Conservation (phyloP, 2,113 vertebrate species). For the Syngnathoides biaculeatus region DNA sequence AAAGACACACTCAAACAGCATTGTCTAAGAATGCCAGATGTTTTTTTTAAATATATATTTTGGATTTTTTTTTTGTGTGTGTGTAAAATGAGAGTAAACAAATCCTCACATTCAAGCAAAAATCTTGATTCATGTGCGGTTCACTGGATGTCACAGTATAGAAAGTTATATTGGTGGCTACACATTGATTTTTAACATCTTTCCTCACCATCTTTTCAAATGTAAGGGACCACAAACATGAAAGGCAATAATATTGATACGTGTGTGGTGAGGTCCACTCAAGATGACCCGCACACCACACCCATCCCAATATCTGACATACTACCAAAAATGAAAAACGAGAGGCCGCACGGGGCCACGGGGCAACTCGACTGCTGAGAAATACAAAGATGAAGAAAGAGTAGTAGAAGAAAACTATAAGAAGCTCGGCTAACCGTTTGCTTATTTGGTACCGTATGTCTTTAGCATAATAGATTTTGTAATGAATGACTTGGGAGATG, state of each 20-base stretch:
- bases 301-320: not conserved
- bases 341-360: too few species aligned
- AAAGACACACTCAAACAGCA: not conserved
- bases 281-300: too few species aligned
- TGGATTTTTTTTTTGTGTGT: constrained; percentile 72
- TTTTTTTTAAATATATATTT: constrained; percentile 33
- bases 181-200: not conserved
- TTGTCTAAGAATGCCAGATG: constrained; percentile 57
- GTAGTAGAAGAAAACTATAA: too few species aligned
- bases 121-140: constrained; percentile 56
- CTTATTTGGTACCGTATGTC: too few species aligned
- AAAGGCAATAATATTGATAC: constrained; percentile 31
- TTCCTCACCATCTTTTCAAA: not conserved
- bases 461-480: too few species aligned
- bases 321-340: too few species aligned
- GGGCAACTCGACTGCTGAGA: too few species aligned
- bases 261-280: too few species aligned
- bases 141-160: constrained; percentile 66
- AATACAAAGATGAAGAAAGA: too few species aligned
- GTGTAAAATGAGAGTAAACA: constrained; percentile 67
- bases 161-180: constrained; percentile 38
- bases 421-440: too few species aligned
- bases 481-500: too few species aligned
- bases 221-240: too few species aligned
- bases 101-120: constrained; percentile 68